phyloP scores from a whole-genome alignment of 2,888 invertebrate species.

The Agrypnus murinus region DNA sequence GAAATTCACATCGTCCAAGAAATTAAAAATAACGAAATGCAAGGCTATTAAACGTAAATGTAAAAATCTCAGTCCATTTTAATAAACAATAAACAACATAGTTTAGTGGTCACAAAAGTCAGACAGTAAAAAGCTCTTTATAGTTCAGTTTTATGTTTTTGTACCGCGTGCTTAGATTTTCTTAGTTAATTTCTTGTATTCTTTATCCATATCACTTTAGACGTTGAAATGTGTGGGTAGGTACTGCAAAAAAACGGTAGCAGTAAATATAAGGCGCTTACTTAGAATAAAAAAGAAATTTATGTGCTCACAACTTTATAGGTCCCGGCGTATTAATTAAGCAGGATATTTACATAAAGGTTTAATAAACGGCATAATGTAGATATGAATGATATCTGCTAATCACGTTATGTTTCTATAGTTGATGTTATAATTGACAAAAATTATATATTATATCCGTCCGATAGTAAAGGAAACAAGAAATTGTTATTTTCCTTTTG shows the following conservation, averaged over 20 bases:
- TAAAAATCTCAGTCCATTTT: constrained; percentile 41
- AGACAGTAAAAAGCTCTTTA: constrained; percentile 42
- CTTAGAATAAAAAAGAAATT: neutral
- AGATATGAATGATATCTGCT: too few relatives aligned
- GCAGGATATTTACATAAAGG: too few relatives aligned
- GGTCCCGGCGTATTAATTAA: neutral
- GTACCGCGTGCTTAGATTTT: constrained; percentile 43
- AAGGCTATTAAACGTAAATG: constrained; percentile 30
- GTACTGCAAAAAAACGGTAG: constrained; percentile 1
- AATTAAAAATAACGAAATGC: constrained; percentile 53
- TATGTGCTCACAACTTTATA: neutral
- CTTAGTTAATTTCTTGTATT: constrained; percentile 38
- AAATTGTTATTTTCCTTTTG: too few relatives aligned
- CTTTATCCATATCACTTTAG: neutral
- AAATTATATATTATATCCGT: too few relatives aligned
- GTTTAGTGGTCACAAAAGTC: constrained; percentile 50
- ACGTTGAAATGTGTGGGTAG: neutral
- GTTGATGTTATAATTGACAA: too few relatives aligned
- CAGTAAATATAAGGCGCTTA: neutral
- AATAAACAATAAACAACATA: constrained; percentile 49
- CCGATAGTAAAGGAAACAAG: too few relatives aligned
- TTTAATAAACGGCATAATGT: too few relatives aligned
- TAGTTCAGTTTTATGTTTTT: constrained; percentile 45
- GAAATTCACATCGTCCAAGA: constrained; percentile 32
- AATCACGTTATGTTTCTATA: too few relatives aligned